phyloP scores from a whole-genome alignment of 2,888 invertebrate species.

The Brenthis daphne region DNA sequence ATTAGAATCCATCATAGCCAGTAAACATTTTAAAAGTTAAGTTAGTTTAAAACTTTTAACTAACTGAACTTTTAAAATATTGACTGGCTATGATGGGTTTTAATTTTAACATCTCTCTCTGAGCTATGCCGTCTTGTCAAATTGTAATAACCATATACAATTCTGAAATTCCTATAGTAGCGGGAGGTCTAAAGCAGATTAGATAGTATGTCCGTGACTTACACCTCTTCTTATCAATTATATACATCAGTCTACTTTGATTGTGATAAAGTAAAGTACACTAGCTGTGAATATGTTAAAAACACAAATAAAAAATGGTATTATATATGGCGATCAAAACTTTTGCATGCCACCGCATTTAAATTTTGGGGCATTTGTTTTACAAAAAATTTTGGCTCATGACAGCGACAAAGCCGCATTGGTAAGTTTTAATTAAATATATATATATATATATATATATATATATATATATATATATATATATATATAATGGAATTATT shows the following conservation, averaged over 20 bases:
- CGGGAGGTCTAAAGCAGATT: no score
- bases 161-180: no score
- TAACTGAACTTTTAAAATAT: no score
- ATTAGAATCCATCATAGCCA: no score
- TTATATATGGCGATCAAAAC: slow-evolving; percentile 51
- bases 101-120: no score
- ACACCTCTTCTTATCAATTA: neutral
- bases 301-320: slow-evolving; percentile 38
- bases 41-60: no score
- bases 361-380: slow-evolving; percentile 55
- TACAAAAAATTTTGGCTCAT: slow-evolving; percentile 50
- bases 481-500: slow-evolving; percentile 5
- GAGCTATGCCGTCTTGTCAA: no score
- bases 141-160: no score
- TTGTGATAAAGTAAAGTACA: slow-evolving; percentile 8
- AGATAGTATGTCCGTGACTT: slow-evolving; percentile 1
- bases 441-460: no score
- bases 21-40: no score
- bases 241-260: slow-evolving; percentile 8
- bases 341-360: slow-evolving; percentile 53
- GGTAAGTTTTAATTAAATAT: slow-evolving; percentile 50
- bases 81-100: no score
- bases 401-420: slow-evolving; percentile 53
- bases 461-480: no score
- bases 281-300: slow-evolving; percentile 32